phyloP scores from a whole-genome alignment of 2,797 vertebrate species.

The Oryzias sinensis region DNA sequence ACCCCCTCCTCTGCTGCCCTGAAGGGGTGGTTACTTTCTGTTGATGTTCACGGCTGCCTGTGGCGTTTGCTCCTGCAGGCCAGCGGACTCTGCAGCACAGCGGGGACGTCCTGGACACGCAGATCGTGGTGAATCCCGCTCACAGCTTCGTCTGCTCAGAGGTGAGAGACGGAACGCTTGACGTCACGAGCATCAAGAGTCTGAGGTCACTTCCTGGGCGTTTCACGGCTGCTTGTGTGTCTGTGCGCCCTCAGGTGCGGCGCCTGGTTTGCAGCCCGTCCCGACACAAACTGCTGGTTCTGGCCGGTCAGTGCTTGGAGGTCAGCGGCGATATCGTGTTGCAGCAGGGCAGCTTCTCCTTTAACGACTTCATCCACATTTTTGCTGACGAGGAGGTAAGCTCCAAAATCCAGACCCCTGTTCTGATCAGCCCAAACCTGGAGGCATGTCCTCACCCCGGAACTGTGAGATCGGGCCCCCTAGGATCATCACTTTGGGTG shows the following conservation, averaged over 20 bases:
- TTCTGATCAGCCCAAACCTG: too few species aligned
- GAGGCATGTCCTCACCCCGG: too few species aligned
- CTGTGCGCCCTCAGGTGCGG: conserved; percentile 75
- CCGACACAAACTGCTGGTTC: conserved; percentile 87
- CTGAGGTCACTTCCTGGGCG: background rate
- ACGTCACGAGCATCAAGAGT: background rate
- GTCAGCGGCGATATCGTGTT: conserved; percentile 86
- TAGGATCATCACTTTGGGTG: too few species aligned
- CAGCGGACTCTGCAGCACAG: conserved; percentile 89
- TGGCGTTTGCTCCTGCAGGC: conserved; percentile 66
- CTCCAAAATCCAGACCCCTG: too few species aligned
- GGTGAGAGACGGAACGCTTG: conserved; percentile 69
- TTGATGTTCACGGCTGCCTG: background rate
- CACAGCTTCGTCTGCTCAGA: conserved; percentile 85
- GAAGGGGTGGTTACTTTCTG: too few species aligned
- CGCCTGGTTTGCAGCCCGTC: conserved; percentile 84
- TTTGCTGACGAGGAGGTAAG: conserved; percentile 86
- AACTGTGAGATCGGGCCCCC: too few species aligned
- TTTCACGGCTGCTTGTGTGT: background rate
- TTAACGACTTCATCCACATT: conserved; percentile 84
- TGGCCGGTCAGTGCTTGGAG: conserved; percentile 87
- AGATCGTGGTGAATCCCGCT: conserved; percentile 88
- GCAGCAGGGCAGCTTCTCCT: conserved; percentile 85
- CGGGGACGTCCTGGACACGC: conserved; percentile 85
- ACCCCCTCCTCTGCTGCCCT: too few species aligned